phyloP scores from a whole-genome alignment of 1,140 invertebrate genomes.

The Telenomus remus region DNA sequence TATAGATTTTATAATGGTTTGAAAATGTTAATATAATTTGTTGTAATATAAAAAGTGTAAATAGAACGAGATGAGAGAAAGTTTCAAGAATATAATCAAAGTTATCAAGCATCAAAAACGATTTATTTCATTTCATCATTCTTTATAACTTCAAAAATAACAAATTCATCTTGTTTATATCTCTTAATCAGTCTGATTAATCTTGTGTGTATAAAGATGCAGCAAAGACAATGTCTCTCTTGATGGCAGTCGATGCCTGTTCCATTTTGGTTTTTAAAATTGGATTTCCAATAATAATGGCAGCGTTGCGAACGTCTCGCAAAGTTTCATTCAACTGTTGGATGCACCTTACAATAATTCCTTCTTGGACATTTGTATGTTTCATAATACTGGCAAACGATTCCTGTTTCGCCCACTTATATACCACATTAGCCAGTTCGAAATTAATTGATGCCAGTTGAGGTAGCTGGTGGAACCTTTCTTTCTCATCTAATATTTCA shows the following conservation, averaged over 20 bases:
- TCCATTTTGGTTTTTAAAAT: constrained; percentile 95
- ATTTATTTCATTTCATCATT: too few relatives aligned
- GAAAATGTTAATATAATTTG: too few relatives aligned
- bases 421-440: constrained; percentile 93
- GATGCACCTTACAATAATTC: constrained; percentile 97
- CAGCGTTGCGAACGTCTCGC: constrained; percentile 93
- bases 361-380: constrained; percentile 96
- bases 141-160: too few relatives aligned
- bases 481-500: constrained; percentile 61
- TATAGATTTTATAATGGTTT: too few relatives aligned
- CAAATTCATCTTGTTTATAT: too few relatives aligned
- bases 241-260: constrained; percentile 93
- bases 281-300: constrained; percentile 94
- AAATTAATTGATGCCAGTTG: constrained; percentile 87
- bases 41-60: too few relatives aligned
- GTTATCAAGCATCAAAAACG: too few relatives aligned
- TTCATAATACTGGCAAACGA: constrained; percentile 95
- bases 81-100: too few relatives aligned
- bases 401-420: constrained; percentile 94
- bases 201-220: constrained; percentile 93
- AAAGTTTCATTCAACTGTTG: constrained; percentile 96
- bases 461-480: constrained; percentile 62
- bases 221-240: constrained; percentile 98
- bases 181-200: constrained; percentile 55
- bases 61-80: too few relatives aligned